These are phyloP conservation scores for Crax fasciolata DNA, from an alignment of 2,797 vertebrate genomes.

Conservation along the genomic window DNA sequence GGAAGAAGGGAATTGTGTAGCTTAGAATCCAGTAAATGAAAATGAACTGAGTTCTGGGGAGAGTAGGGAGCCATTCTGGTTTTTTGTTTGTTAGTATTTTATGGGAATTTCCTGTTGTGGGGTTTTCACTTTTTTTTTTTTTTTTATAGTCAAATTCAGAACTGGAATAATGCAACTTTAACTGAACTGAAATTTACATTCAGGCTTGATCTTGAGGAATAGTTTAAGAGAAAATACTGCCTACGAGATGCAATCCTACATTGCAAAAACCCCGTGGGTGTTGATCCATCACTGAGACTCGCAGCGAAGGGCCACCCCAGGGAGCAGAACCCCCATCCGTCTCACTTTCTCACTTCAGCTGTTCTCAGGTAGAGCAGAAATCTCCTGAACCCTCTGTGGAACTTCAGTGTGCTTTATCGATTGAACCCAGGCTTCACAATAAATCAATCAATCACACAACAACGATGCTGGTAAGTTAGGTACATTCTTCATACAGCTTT, in stretches of 20 bases:
- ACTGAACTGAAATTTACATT: not conserved
- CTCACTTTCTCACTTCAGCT: not conserved
- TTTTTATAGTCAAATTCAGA: not conserved
- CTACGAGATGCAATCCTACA: not conserved
- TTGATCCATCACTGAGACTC: not conserved
- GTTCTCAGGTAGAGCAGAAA: not conserved
- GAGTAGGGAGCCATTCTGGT: no score
- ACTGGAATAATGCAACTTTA: not conserved
- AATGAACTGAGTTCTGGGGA: accelerated
- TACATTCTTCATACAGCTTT: not conserved
- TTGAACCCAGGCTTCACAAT: not conserved
- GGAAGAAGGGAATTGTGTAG: not conserved
- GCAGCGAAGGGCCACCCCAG: not conserved
- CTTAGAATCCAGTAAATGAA: not conserved
- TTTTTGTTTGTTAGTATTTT: not conserved
- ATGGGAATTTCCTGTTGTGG: not conserved
- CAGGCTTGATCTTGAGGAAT: not conserved
- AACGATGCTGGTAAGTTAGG: not conserved
- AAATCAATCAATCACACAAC: not conserved
- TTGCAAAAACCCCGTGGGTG: not conserved
- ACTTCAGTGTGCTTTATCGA: not conserved
- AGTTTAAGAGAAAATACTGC: not conserved
- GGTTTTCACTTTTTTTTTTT: no score
- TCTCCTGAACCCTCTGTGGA: not conserved
- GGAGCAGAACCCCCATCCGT: not conserved